Base-by-base conservation (phyloP, 2,113 vertebrate species). In the Oenanthe melanoleuca region DNA sequence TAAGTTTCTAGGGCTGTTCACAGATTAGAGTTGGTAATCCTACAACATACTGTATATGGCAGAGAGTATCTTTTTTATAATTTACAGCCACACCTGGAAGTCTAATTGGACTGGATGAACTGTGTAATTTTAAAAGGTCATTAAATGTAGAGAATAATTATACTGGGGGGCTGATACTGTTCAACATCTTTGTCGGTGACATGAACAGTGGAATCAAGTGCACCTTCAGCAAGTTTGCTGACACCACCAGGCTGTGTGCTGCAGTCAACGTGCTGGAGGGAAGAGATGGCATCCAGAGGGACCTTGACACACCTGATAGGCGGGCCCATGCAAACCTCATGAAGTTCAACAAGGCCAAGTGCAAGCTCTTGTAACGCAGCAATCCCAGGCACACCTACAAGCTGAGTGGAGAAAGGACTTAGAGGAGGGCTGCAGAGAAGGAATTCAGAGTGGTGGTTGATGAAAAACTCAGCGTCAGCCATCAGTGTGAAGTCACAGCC, bases 321-420 rank as follows among this genome's bases (percentile, higher is more conserved):
- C 6, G 3, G 8, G 78, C 16, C 28, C 42, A 38, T 0, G 0
- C 42, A 38, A 57, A 57, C 22, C 52, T 47, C 22, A 16, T 17
- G 22, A 33, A 57, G 42, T 38, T 56, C 21, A 37, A 38, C n/a
- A 47, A 14, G 6, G 52, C 16, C 21, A 38, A 47, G 28, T 33
- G 40, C 63, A 56, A 56, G n/a, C 17, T 37, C n/a, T 34, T 37
- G 21, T 24, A n/a, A 33, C 1, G 0, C 0, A 0, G 42, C 42
- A 47, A 26, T 38, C 26, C 52, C 42, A 47, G 10, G 5, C n/a
- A 67, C 64, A 57, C 10, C 10, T 10, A 17, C 38, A n/a, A n/a
- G 17, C 13, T 67, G 22, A 45, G 42, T 5, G 16, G 11, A 67
- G n/a, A 67, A 57, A 22, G 2, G 16, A 47, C 21, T 25, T 23